Conservation (phyloP, 2,888 invertebrate genomes). For the Ametastegia equiseti region DNA sequence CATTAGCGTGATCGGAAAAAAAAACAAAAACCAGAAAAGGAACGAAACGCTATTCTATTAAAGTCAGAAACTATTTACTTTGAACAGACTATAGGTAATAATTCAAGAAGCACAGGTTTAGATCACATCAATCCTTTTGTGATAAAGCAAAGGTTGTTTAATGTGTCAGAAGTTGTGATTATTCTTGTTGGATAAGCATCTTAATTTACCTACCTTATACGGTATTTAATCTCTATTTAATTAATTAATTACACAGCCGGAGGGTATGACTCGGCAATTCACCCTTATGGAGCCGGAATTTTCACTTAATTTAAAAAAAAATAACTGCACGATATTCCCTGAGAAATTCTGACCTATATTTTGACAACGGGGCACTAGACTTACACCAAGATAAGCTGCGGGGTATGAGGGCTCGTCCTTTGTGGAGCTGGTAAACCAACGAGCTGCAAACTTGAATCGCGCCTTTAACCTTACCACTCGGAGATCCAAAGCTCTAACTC, state of each 20-base stretch:
- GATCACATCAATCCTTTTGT: too few relatives aligned
- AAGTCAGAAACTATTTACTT: background rate
- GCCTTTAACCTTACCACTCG: background rate
- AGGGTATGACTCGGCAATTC: background rate
- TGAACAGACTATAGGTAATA: too few relatives aligned
- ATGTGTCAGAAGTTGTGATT: background rate
- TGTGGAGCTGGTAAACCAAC: background rate
- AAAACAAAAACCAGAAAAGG: background rate
- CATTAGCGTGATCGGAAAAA: background rate
- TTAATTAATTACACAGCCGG: background rate
- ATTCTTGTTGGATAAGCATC: background rate
- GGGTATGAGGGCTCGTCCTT: background rate
- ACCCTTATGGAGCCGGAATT: background rate
- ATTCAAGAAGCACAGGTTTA: too few relatives aligned
- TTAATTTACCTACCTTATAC: background rate
- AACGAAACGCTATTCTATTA: background rate
- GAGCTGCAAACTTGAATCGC: slow-evolving; percentile 5
- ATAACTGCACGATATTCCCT: background rate
- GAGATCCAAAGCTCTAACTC: slow-evolving; percentile 21
- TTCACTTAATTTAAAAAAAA: background rate
- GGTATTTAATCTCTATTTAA: background rate
- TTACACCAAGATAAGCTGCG: background rate
- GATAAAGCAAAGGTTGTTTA: background rate
- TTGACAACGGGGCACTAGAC: background rate
- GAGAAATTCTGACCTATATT: slow-evolving; percentile 19